Evolutionary conservation across 2,797 vertebrate genomes (phyloP).

Genomic region (Lepidocolaptes lacrymiger): DNA sequence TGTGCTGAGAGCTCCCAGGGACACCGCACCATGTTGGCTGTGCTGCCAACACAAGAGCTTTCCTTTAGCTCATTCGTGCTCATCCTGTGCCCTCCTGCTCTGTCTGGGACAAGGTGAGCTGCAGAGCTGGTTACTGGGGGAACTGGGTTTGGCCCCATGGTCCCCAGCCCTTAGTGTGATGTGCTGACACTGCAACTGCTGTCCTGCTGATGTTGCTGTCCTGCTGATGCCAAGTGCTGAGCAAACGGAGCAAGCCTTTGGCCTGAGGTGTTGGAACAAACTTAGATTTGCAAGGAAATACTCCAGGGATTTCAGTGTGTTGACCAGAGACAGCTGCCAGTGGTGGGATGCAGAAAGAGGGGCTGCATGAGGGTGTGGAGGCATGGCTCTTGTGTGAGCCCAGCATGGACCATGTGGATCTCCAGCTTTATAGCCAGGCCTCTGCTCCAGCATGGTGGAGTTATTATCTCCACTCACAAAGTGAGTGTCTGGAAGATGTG

Average conservation of each 20-base stretch:
- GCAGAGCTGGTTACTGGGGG: background rate
- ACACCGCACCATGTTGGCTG: rapidly evolving
- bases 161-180: background rate
- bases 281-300: background rate
- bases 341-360: rapidly evolving
- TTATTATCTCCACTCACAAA: background rate
- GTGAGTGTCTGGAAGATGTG: background rate
- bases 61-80: background rate
- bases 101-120: background rate
- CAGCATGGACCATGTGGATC: rapidly evolving
- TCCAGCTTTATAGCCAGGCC: background rate
- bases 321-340: background rate
- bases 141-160: background rate
- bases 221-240: background rate
- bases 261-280: background rate
- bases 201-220: background rate
- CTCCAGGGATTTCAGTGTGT: background rate
- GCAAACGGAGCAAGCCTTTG: background rate
- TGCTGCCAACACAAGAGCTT: background rate
- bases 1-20: background rate
- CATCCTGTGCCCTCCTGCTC: background rate
- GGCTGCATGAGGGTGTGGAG: background rate
- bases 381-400: background rate
- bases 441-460: background rate
- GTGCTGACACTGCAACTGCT: background rate